A percentile compares a stretch with the other conserved stretches of the same genome.
phyloP scores from a whole-genome alignment of 2,113 vertebrate genomes.

The Poecile atricapillus region DNA sequence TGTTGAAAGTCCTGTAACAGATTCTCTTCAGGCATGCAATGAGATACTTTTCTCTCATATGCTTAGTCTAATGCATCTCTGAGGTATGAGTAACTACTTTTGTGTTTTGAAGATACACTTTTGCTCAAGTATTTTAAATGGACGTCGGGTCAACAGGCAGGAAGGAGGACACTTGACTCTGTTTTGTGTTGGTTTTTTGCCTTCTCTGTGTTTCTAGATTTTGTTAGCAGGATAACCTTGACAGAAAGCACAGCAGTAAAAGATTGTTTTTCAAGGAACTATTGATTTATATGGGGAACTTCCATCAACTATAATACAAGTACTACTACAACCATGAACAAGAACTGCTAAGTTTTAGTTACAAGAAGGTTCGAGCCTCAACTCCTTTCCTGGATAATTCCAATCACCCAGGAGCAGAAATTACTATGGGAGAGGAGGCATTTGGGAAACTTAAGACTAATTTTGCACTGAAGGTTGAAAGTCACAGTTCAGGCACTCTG shows the following conservation, averaged over 20 bases:
- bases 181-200: not conserved
- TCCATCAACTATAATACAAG: not conserved
- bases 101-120: not conserved
- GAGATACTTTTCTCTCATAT: not conserved
- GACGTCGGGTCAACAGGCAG: not conserved
- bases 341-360: not conserved
- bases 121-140: not conserved
- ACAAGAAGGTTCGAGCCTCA: not conserved
- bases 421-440: not conserved
- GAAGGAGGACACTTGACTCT: not conserved
- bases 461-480: not conserved
- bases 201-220: not conserved
- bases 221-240: not conserved
- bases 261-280: not conserved
- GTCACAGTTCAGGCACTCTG: not conserved
- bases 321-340: not conserved
- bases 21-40: not conserved
- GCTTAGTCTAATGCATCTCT: not conserved
- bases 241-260: not conserved
- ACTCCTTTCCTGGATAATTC: not conserved
- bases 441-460: not conserved
- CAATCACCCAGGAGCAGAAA: not conserved
- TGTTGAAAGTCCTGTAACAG: not conserved
- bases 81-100: not conserved
- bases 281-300: not conserved